Evolutionary conservation across 2,888 invertebrate species (phyloP), one percentile per base, ranked within the genome.

Genomic region (Abrostola tripartita): DNA sequence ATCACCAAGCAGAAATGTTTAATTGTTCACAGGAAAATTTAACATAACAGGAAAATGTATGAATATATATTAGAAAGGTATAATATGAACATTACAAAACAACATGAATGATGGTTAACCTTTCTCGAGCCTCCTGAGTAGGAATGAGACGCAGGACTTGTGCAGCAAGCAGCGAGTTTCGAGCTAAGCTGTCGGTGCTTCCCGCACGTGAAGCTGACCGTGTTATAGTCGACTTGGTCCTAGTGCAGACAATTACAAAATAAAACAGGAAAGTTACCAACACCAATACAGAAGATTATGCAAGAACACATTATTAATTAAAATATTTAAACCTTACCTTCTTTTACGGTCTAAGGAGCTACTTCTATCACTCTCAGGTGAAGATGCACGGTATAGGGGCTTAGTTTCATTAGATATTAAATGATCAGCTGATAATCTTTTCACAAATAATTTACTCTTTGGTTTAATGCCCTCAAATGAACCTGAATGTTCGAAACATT

Each of bases 111-210:
- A 56, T 55, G 69, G 24, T 68, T 78, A 81, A 96, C 96, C 97
- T 96, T 92, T 97, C 97, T 81, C 97, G 94, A 37, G 97, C 98
- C 88, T 97, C 97, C 76, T 96, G 96, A 1, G 97, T 97, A 35
- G 98, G 98, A 85, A 98, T 97, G 68, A 98, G 95, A 89, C 97
- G 96, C 67, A 97, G 90, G 65, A 97, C 97, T 90, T 97, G 97
- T 68, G 97, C 97, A 49, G 97, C 97, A 83, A 97, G 95, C 75
- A 97, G 89, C 37, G 97, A 96, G 84, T 97, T 97, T 72, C 96
- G 95, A 41, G 96, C 97, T 83, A 97, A 94, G 87, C 96, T 96
- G 85, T 97, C 96, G 82, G 96, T 96, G 82, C 95, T 95, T 42
- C 94, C 94, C 6, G 92, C 93, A 66, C 90, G 92, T 44, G 92